Base-by-base conservation (phyloP, 2,888 invertebrate species). In the Nycteola revayana region DNA sequence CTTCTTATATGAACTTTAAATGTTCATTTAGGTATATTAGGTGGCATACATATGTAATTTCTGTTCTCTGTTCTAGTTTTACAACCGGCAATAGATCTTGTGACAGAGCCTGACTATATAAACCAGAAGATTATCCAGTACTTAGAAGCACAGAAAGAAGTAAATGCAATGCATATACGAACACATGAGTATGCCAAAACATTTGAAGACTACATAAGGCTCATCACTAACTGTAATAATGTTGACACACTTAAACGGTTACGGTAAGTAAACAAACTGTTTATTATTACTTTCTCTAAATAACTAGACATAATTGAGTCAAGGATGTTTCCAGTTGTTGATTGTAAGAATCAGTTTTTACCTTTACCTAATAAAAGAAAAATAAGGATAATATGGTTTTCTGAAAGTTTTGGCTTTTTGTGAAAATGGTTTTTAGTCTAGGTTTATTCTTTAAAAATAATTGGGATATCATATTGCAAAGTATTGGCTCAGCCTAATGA, bases 61-160 rank as follows among this genome's bases (percentile, higher is more conserved):
- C 21, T 21, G 3, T 7, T 2, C 3, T 21, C 7, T 21, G 21
- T 89, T 89, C 36, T 62, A 95, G 95, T 95, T 44, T 86, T 97
- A 38, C 94, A 94, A 72, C 95, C 96, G 32, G 92, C 94, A 38
- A 93, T 97, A 60, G 94, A 97, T 66, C 89, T 94, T 63, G 78
- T 97, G 25, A 96, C 96, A 4, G 95, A 97, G 69, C 96, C 97
- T 3, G 96, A 97, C 83, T 96, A 95, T 71, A 95, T 97, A 59
- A 97, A 97, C 77, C 94, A 94, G 71, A 95, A 95, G 75, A 92
- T 97, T 42, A 91, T 96, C 35, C 91, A 92, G 47, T 96, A 96
- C 71, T 91, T 97, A 45, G 94, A 95, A 72, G 94, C 94, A 10
- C 94, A 96, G 48, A 93, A 95, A 61, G 92, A 94, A 34, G 92